Evolutionary conservation across 2,113 vertebrate species (phyloP), one percentile per base, ranked within the genome.

Genomic region (Dromaius novaehollandiae): DNA sequence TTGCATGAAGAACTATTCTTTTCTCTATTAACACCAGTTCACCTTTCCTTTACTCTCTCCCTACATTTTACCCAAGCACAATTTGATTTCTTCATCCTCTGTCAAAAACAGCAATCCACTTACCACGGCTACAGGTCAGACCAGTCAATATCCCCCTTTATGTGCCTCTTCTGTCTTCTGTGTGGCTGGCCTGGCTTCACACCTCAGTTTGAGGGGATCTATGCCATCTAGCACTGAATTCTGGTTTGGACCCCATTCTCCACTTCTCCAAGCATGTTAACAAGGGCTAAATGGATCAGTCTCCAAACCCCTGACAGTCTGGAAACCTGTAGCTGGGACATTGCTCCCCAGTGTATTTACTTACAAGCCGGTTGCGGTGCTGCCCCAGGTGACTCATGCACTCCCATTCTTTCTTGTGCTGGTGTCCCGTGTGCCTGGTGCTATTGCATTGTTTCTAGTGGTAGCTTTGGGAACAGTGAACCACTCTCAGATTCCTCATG

Each of bases 361-460:
- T 28, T 13, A 4, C 11, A 22, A 46, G 16, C 14, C 12, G 6
- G 32, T 2, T 34, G 38, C 9, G 12, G 44, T 3, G 34, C 20
- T 21, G 26, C 46, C 74, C 34, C 74, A 5, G 53, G 36, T 12
- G 28, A n/a, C 2, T 2, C 85, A 20, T 0, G 1, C 21, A 71
- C 48, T n/a, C 69, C 14, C 21, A 25, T 40, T 34, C 46, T 10
- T 30, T 36, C 19, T 1, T 2, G 13, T 11, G 30, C 30, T 5
- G 26, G 6, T 15, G 2, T 60, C 14, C 19, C 28, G 17, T 0
- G 0, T 3, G 24, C 13, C 24, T 1, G 42, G 16, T 42, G 48
- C 53, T 16, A 2, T 22, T 18, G n/a, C 26, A 0, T 6, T 5
- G 13, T 3, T 86, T 14, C 63, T 30, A 56, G 46, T 20, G 1